Conservation (phyloP, 2,888 invertebrate genomes). For the Ectemnius continuus region DNA sequence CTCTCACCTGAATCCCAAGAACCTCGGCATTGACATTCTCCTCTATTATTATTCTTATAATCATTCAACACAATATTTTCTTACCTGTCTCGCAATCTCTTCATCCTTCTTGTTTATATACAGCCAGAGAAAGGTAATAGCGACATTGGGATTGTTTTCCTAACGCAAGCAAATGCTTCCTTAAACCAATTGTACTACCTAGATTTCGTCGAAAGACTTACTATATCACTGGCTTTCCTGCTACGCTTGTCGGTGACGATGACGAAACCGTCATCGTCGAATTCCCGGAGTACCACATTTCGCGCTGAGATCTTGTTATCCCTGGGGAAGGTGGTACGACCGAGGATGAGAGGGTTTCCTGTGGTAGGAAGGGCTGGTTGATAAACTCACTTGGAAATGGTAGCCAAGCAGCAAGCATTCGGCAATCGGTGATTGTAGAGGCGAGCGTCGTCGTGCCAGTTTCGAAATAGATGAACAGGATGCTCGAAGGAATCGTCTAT, state of each 20-base stretch:
- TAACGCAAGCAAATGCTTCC: slow-evolving; percentile 48
- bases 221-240: slow-evolving; percentile 77
- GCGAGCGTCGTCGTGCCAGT: slow-evolving; percentile 77
- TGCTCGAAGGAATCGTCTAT: slow-evolving; percentile 73
- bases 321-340: slow-evolving; percentile 60
- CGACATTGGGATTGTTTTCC: slow-evolving; percentile 76
- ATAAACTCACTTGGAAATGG: slow-evolving; percentile 49
- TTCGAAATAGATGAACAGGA: slow-evolving; percentile 78
- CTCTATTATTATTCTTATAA: slow-evolving; percentile 4
- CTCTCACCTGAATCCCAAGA: slow-evolving; percentile 73
- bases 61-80: neutral
- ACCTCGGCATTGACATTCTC: neutral
- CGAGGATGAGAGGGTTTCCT: no score
- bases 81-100: slow-evolving; percentile 69
- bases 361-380: slow-evolving; percentile 2
- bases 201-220: slow-evolving; percentile 62
- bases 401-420: slow-evolving; percentile 50
- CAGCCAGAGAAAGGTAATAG: slow-evolving; percentile 78
- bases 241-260: slow-evolving; percentile 78
- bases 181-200: slow-evolving; percentile 19
- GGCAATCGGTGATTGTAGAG: slow-evolving; percentile 58
- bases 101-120: slow-evolving; percentile 68
- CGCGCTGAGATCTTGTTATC: slow-evolving; percentile 75
- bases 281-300: slow-evolving; percentile 75
- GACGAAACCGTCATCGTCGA: slow-evolving; percentile 78